Conservation (phyloP, 1,140 invertebrate genomes). For the Lineus longissimus region DNA sequence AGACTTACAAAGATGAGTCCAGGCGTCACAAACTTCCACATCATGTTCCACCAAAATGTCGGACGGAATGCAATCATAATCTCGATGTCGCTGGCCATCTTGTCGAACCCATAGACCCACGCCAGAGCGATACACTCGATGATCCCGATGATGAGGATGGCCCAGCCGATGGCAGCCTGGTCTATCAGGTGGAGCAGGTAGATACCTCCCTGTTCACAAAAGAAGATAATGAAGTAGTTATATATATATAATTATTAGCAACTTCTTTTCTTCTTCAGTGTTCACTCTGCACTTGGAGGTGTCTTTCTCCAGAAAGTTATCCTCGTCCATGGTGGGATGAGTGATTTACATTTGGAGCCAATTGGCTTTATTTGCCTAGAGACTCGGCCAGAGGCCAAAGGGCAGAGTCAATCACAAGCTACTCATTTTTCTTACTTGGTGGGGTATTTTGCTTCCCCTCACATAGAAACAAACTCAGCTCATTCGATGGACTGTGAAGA, state of each 20-base stretch:
- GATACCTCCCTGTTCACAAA: conserved; percentile 62
- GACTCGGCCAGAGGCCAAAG: background rate
- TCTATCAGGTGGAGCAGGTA: conserved; percentile 81
- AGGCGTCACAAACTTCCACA: conserved; percentile 78
- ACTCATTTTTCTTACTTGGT: too few species aligned
- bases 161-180: conserved; percentile 80
- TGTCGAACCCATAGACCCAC: conserved; percentile 66
- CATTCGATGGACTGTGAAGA: too few species aligned
- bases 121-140: conserved; percentile 65
- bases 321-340: background rate
- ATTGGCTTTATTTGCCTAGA: background rate
- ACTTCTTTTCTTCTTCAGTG: too few species aligned
- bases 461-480: too few species aligned
- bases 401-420: background rate
- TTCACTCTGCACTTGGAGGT: too few species aligned
- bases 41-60: conserved; percentile 63
- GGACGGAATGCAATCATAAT: conserved; percentile 41
- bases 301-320: background rate
- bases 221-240: conserved; percentile 5
- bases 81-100: conserved; percentile 41
- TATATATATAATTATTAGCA: background rate
- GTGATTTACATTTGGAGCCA: background rate
- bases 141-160: conserved; percentile 74
- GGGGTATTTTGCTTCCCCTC: too few species aligned
- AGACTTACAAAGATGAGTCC: conserved; percentile 65